Evolutionary conservation across 2,113 vertebrate genomes (phyloP).

Genomic region (Ahaetulla prasina): DNA sequence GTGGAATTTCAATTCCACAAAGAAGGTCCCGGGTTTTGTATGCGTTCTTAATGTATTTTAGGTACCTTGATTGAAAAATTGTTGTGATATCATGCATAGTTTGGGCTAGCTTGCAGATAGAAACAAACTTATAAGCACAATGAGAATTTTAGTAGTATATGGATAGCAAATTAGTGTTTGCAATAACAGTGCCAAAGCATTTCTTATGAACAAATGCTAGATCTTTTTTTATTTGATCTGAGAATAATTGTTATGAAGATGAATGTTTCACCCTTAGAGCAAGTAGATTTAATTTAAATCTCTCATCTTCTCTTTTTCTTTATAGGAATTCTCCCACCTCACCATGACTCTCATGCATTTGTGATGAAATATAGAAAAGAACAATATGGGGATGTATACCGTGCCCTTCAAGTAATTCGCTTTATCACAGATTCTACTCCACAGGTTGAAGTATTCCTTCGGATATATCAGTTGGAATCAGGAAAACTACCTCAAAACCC

Average conservation of each 20-base stretch:
- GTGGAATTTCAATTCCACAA: background rate
- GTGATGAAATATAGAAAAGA: conserved; percentile 83
- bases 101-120: background rate
- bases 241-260: background rate
- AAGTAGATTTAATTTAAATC: background rate
- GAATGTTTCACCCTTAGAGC: background rate
- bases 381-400: conserved; percentile 83
- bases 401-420: conserved; percentile 82
- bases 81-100: background rate
- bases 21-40: background rate
- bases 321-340: conserved; percentile 88
- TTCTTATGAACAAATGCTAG: background rate
- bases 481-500: conserved; percentile 82
- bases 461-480: conserved; percentile 88
- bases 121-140: background rate
- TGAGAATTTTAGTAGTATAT: background rate
- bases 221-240: background rate
- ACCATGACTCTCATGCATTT: conserved; percentile 85
- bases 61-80: background rate
- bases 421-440: conserved; percentile 79
- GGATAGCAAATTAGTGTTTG: background rate
- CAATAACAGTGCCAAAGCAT: background rate
- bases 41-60: background rate
- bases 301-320: background rate
- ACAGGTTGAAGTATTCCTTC: conserved; percentile 81